phyloP scores from a whole-genome alignment of 2,797 vertebrate genomes.

The Gobionotothen gibberifrons region DNA sequence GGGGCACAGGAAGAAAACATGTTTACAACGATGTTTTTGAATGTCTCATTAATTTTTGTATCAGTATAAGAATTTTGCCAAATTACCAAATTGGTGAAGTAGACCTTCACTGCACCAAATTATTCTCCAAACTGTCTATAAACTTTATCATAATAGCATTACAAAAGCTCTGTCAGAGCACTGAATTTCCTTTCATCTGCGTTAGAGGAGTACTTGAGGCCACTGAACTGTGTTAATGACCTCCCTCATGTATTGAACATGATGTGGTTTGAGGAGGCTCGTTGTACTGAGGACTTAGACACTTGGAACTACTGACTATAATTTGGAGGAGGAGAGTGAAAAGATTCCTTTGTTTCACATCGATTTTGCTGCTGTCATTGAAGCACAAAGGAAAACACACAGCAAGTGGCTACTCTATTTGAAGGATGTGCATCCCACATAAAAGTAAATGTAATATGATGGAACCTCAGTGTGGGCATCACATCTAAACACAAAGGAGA shows the following conservation, averaged over 20 bases:
- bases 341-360: conserved; percentile 72
- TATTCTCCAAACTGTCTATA: background rate
- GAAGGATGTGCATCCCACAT: conserved; percentile 39
- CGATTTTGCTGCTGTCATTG: conserved; percentile 44
- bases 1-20: conserved; percentile 28
- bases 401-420: conserved; percentile 22
- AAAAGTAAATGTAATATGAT: conserved; percentile 40
- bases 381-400: conserved; percentile 63
- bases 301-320: conserved; percentile 69
- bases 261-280: conserved; percentile 55
- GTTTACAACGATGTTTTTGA: conserved; percentile 3
- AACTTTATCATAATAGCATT: background rate
- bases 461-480: conserved; percentile 9
- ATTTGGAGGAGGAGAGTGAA: conserved; percentile 64
- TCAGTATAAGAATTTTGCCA: background rate
- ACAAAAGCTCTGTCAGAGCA: conserved; percentile 2
- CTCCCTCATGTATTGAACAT: conserved; percentile 50
- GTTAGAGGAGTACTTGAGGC: conserved; percentile 20
- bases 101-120: background rate
- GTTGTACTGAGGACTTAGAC: conserved; percentile 57
- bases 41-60: background rate
- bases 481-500: conserved; percentile 1
- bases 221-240: conserved; percentile 46
- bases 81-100: background rate
- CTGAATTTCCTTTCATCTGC: conserved; percentile 21